phyloP scores from a whole-genome alignment of 2,888 invertebrate species.

The Morpho helenor region DNA sequence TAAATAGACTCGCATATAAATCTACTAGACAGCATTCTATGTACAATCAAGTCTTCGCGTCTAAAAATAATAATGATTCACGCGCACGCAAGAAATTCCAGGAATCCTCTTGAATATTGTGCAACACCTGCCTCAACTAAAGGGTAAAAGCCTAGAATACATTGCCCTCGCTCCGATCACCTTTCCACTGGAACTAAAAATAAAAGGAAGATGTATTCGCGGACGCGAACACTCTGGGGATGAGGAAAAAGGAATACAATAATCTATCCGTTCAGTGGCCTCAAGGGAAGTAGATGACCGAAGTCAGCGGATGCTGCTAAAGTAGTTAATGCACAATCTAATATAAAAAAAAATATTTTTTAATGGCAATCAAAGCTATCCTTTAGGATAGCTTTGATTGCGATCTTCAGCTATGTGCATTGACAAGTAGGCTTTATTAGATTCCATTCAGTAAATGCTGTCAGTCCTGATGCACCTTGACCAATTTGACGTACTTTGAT shows the following conservation, averaged over 20 bases:
- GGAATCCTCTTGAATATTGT: slow-evolving; percentile 69
- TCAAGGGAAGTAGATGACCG: slow-evolving; percentile 38
- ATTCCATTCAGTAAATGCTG: slow-evolving; percentile 35
- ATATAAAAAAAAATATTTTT: slow-evolving; percentile 50
- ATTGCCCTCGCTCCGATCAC: slow-evolving; percentile 64
- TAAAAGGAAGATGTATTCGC: slow-evolving; percentile 63
- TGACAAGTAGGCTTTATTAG: slow-evolving; percentile 54
- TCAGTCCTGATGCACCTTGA: neutral
- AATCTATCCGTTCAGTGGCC: slow-evolving; percentile 55
- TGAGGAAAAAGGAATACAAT: slow-evolving; percentile 55
- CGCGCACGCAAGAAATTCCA: slow-evolving; percentile 46
- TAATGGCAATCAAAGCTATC: too few relatives aligned
- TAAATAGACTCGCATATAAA: slow-evolving; percentile 8
- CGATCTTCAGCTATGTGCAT: slow-evolving; percentile 39
- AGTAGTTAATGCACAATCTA: slow-evolving; percentile 40
- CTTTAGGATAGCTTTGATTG: slow-evolving; percentile 40
- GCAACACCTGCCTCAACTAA: slow-evolving; percentile 64
- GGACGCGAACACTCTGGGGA: slow-evolving; percentile 63
- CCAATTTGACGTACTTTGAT: too few relatives aligned
- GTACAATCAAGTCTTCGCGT: slow-evolving; percentile 14
- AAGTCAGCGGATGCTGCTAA: slow-evolving; percentile 37
- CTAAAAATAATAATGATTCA: slow-evolving; percentile 40
- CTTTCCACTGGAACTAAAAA: slow-evolving; percentile 68
- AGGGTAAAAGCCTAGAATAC: slow-evolving; percentile 69
- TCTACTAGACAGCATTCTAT: slow-evolving; percentile 13